Evolutionary conservation across 1,140 invertebrate species (phyloP).

Genomic region (Leptinotarsa lineolata): DNA sequence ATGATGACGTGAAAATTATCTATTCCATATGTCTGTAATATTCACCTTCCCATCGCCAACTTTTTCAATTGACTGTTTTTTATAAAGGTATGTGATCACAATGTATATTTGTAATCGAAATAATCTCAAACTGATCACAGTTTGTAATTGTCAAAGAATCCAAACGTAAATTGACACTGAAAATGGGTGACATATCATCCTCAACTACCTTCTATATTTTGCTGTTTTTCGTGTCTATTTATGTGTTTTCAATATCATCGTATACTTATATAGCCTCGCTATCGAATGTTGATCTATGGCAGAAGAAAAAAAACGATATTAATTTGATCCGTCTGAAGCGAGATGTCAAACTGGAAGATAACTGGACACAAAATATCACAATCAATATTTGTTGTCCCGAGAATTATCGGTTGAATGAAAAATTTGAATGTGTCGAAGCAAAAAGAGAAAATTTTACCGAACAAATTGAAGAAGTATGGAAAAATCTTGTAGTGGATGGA

Average conservation of each 20-base stretch:
- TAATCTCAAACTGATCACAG: neutral
- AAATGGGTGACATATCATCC: conserved; percentile 11
- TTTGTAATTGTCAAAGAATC: neutral
- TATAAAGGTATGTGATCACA: no score
- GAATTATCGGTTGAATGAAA: conserved; percentile 7
- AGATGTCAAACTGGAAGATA: neutral
- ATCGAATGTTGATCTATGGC: neutral
- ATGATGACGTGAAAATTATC: no score
- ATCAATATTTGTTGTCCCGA: conserved; percentile 10
- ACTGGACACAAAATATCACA: conserved; percentile 1
- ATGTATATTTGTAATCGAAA: no score
- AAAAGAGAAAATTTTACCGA: neutral
- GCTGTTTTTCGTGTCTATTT: conserved; percentile 4
- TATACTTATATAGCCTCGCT: conserved; percentile 7
- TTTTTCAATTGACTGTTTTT: no score
- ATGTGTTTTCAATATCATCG: conserved; percentile 6
- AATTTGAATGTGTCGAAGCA: conserved; percentile 5
- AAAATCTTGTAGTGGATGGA: conserved; percentile 3
- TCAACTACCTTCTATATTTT: neutral
- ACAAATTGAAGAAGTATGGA: neutral
- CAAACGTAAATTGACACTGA: neutral
- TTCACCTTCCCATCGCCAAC: no score
- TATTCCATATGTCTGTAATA: no score
- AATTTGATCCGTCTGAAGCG: neutral
- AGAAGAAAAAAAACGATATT: neutral